phyloP scores from a whole-genome alignment of 53 echinoderm and acorn worm species.

The Temnopleurus reevesii region DNA sequence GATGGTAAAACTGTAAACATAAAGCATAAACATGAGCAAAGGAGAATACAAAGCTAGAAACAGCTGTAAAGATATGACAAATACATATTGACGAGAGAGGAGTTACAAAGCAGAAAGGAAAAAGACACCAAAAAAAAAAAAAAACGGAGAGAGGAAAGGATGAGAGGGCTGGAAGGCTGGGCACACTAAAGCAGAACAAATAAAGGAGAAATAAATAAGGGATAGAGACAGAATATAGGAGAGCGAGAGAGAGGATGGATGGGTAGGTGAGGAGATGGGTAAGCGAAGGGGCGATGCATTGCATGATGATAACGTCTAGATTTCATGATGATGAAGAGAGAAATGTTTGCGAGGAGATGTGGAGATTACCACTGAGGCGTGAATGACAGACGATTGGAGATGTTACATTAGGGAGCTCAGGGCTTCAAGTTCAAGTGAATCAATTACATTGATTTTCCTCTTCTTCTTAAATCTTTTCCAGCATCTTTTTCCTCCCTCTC shows the following conservation, averaged over 20 bases:
- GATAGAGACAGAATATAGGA: neutral
- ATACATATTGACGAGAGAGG: no score
- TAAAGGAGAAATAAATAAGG: neutral
- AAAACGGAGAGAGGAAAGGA: no score
- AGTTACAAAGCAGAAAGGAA: no score
- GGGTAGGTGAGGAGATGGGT: neutral
- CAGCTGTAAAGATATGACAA: no score
- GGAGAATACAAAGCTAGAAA: no score
- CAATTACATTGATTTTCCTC: neutral
- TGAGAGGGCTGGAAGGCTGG: no score
- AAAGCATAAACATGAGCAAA: no score
- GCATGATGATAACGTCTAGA: no score
- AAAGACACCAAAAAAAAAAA: no score
- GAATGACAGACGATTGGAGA: slow-evolving; percentile 13
- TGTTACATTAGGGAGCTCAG: neutral
- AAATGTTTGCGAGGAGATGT: neutral
- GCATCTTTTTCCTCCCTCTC: neutral
- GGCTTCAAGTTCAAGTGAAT: slow-evolving; percentile 16
- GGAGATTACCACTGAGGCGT: neutral
- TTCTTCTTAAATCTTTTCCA: neutral
- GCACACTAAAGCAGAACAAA: neutral
- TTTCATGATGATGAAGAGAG: neutral
- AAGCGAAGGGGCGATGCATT: neutral
- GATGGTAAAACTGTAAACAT: no score
- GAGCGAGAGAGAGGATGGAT: neutral